phyloP scores from a whole-genome alignment of 2,113 vertebrate genomes.

The Rhinolophus ferrumequinum region DNA sequence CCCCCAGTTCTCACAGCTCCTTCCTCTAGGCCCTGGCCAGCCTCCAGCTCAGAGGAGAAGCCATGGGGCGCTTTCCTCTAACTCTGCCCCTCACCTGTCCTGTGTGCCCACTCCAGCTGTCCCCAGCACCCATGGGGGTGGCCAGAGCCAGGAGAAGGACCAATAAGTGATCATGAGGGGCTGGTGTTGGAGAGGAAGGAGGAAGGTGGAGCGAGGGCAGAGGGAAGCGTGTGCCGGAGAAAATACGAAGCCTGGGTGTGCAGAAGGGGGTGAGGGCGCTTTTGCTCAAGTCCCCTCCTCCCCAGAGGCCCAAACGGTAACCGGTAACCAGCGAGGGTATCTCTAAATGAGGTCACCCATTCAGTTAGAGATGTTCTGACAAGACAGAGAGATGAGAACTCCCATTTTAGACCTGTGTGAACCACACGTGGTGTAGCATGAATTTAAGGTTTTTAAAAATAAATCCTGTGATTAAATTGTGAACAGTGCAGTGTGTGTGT shows the following conservation, averaged over 20 bases:
- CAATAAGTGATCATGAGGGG: not conserved
- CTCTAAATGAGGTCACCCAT: not conserved
- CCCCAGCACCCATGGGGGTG: fast-evolving
- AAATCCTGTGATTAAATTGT: not conserved
- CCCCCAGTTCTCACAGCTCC: not conserved
- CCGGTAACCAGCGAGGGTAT: not conserved
- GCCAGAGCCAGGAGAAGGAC: not conserved
- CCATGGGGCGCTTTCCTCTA: not conserved
- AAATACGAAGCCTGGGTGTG: too few species aligned
- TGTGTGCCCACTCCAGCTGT: not conserved
- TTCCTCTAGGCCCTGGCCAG: not conserved
- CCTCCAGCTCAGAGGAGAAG: not conserved
- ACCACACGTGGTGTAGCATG: not conserved
- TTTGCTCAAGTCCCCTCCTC: not conserved
- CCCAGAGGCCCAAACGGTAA: not conserved
- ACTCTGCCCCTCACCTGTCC: too few species aligned
- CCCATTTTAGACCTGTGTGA: not conserved
- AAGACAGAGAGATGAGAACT: not conserved
- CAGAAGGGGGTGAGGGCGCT: not conserved
- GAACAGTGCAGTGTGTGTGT: not conserved
- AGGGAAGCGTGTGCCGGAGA: not conserved
- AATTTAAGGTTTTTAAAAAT: not conserved
- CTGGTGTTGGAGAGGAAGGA: not conserved
- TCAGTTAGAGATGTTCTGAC: not conserved
- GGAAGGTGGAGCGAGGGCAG: too few species aligned